These are phyloP conservation scores for Fissipunctia ypsillon DNA, from an alignment of 2,888 invertebrate species.

Conservation along the genomic window DNA sequence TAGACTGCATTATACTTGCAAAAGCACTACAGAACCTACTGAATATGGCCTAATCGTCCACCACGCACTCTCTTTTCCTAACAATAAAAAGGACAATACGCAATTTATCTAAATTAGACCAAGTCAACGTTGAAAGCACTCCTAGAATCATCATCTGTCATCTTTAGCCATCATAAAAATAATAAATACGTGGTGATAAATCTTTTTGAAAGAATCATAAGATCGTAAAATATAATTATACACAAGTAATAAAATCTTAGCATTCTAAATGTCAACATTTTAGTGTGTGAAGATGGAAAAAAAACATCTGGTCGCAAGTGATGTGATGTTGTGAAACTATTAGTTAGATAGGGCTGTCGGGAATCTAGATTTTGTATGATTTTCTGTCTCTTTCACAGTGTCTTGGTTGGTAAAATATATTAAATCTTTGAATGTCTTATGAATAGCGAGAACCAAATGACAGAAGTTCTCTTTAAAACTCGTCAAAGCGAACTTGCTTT, in stretches of 20 bases:
- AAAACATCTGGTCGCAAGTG: slow-evolving; percentile 58
- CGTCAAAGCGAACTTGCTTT: slow-evolving; percentile 35
- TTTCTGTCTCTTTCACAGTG: neutral
- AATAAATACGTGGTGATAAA: slow-evolving; percentile 59
- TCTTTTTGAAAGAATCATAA: slow-evolving; percentile 60
- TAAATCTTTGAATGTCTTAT: slow-evolving; percentile 1
- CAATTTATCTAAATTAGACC: slow-evolving; percentile 60
- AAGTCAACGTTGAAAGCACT: slow-evolving; percentile 49
- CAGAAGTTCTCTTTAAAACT: slow-evolving; percentile 16
- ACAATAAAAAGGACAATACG: slow-evolving; percentile 50
- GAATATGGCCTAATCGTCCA: neutral
- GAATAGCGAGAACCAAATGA: neutral
- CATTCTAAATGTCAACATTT: slow-evolving; percentile 61
- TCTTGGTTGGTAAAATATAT: neutral
- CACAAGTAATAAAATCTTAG: slow-evolving; percentile 60
- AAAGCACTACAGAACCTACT: slow-evolving; percentile 21
- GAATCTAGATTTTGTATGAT: slow-evolving; percentile 11
- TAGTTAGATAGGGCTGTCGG: slow-evolving; percentile 27
- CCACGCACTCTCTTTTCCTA: neutral
- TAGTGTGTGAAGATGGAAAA: slow-evolving; percentile 42
- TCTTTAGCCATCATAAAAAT: slow-evolving; percentile 55
- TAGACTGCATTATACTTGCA: neutral
- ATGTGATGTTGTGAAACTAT: slow-evolving; percentile 35
- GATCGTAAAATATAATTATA: slow-evolving; percentile 65
- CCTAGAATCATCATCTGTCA: slow-evolving; percentile 54